A percentile compares a stretch with the other conserved stretches of the same genome.
These are phyloP conservation scores for Habrosyne pyritoides DNA, from an alignment of 2,888 invertebrate species.

Conservation along the genomic window DNA sequence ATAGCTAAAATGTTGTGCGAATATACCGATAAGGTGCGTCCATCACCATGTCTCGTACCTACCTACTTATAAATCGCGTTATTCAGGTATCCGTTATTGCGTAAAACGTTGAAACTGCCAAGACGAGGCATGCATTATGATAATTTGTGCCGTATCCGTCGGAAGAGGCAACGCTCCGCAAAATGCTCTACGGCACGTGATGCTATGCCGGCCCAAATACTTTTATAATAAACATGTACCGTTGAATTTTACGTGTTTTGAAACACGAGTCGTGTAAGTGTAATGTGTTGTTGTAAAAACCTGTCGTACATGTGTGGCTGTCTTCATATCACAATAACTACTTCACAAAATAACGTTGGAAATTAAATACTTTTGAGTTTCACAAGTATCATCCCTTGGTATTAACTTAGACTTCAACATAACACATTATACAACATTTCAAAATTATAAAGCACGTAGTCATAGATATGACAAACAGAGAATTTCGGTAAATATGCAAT, in stretches of 20 bases:
- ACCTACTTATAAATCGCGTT: conserved; percentile 35
- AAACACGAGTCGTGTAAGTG: conserved; percentile 8
- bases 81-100: conserved; percentile 36
- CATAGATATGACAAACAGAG: too few species aligned
- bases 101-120: conserved; percentile 35
- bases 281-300: not conserved
- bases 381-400: too few species aligned
- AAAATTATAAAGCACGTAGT: too few species aligned
- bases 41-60: conserved; percentile 31
- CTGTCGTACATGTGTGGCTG: not conserved
- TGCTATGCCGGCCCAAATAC: conserved; percentile 27
- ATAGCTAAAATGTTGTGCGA: conserved; percentile 6
- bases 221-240: conserved; percentile 27
- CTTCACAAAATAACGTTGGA: not conserved
- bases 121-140: conserved; percentile 54
- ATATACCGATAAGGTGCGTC: conserved; percentile 21
- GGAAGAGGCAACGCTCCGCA: conserved; percentile 29
- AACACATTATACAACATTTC: too few species aligned
- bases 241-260: conserved; percentile 22
- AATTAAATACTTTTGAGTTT: not conserved
- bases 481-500: too few species aligned
- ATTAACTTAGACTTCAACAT: too few species aligned
- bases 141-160: conserved; percentile 41
- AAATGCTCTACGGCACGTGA: conserved; percentile 34
- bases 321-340: not conserved